Conservation (phyloP, 2,888 invertebrate species). For the Melitaea athalia region DNA sequence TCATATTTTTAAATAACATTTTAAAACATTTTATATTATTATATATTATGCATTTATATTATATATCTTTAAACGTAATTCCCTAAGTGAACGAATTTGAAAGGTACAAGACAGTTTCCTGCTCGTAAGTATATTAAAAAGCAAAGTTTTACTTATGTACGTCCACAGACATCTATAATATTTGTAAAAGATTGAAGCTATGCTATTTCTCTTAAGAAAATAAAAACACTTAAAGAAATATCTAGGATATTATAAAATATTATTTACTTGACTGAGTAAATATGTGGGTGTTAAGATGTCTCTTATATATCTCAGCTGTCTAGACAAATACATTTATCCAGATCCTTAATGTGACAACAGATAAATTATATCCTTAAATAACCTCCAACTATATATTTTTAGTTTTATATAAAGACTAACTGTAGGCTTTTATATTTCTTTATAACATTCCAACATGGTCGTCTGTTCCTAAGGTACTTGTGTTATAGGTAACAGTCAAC, state of each 20-base stretch:
- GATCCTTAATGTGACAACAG: neutral
- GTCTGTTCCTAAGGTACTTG: too few relatives aligned
- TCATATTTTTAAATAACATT: too few relatives aligned
- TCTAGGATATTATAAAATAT: neutral
- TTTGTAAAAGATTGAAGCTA: neutral
- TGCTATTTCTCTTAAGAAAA: constrained; percentile 10
- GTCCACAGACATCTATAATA: neutral
- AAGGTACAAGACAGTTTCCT: too few relatives aligned
- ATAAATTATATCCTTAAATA: constrained; percentile 4
- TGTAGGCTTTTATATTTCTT: too few relatives aligned
- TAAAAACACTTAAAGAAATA: neutral
- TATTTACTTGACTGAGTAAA: neutral
- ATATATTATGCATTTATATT: too few relatives aligned
- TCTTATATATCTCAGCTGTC: neutral
- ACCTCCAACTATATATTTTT: neutral
- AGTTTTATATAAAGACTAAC: too few relatives aligned
- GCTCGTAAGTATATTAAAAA: neutral
- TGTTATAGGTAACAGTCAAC: too few relatives aligned
- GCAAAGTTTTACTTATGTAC: neutral
- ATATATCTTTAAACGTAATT: too few relatives aligned
- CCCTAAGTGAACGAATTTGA: too few relatives aligned
- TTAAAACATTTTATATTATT: too few relatives aligned
- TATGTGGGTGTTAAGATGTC: constrained; percentile 1
- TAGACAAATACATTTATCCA: constrained; percentile 11
- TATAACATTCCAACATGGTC: too few relatives aligned